A percentile compares a stretch with the other conserved stretches of the same genome.
Evolutionary conservation across 2,888 invertebrate genomes (phyloP).

Genomic region (Apotomis turbidana): DNA sequence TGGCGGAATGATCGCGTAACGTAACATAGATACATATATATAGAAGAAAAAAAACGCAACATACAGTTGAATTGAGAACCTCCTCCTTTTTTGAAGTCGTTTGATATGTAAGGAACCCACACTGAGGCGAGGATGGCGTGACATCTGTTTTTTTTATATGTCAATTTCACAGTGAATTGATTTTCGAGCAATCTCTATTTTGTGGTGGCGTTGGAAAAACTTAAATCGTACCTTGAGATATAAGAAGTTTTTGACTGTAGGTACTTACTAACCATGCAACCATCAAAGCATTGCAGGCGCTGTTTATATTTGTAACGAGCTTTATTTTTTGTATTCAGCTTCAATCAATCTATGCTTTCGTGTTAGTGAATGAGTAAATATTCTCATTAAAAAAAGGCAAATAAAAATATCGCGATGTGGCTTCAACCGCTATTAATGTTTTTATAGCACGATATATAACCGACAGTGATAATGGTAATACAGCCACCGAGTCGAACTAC

Average conservation of each 20-base stretch:
- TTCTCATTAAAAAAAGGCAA: not conserved
- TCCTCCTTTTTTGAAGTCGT: too few relatives aligned
- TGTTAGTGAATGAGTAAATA: not conserved
- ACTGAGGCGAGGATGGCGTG: too few relatives aligned
- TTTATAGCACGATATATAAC: conserved; percentile 1
- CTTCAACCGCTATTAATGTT: not conserved
- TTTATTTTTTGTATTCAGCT: too few relatives aligned
- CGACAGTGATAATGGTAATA: conserved; percentile 11
- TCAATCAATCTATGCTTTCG: not conserved
- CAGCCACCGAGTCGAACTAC: conserved; percentile 38
- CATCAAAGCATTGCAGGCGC: too few relatives aligned
- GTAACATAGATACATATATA: too few relatives aligned
- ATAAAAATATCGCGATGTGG: not conserved
- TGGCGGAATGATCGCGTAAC: too few relatives aligned
- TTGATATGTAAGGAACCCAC: too few relatives aligned
- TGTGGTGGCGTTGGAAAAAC: not conserved
- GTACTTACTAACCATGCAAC: too few relatives aligned
- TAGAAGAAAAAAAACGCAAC: too few relatives aligned
- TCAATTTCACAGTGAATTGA: not conserved
- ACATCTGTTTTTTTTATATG: not conserved
- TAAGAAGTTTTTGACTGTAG: too few relatives aligned
- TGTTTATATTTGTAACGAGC: too few relatives aligned
- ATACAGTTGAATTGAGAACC: too few relatives aligned
- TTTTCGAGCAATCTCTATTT: not conserved
- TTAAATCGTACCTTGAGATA: not conserved